These are phyloP conservation scores for Amphibalanus amphitrite DNA, from an alignment of 1,140 invertebrate species.

Conservation along the genomic window DNA sequence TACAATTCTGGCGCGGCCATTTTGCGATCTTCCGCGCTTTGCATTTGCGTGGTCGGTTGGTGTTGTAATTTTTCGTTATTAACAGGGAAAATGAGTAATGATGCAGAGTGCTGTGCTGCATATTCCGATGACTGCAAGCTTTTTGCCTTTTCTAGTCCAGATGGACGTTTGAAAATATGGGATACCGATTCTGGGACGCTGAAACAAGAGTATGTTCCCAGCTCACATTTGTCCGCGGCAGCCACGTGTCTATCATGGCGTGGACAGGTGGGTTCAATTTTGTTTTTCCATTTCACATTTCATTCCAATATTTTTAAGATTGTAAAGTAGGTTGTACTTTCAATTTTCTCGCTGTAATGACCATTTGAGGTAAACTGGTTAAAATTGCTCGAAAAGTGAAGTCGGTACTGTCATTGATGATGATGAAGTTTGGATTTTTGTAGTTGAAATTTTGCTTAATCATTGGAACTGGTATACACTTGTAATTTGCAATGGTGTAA, in stretches of 20 bases:
- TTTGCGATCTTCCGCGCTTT: too few species aligned
- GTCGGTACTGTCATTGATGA: too few species aligned
- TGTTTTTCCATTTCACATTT: not conserved
- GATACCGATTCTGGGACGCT: not conserved
- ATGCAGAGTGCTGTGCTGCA: not conserved
- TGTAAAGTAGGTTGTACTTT: too few species aligned
- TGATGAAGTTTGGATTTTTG: too few species aligned
- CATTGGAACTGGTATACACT: too few species aligned
- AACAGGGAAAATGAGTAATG: not conserved
- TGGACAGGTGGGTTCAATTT: not conserved
- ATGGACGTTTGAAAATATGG: not conserved
- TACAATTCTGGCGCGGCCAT: too few species aligned
- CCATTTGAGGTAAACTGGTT: too few species aligned
- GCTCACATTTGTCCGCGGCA: slow-evolving; percentile 1
- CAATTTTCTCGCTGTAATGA: too few species aligned
- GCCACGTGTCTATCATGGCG: slow-evolving; percentile 4
- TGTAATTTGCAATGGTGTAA: too few species aligned
- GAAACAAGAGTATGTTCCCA: slow-evolving; percentile 1
- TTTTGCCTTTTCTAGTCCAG: not conserved
- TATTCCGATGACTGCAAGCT: not conserved
- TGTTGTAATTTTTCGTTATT: not conserved
- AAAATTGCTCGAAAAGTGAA: too few species aligned
- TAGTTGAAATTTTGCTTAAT: too few species aligned
- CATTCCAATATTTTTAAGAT: too few species aligned
- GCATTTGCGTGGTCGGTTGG: not conserved